Evolutionary conservation across 2,113 vertebrate species (phyloP), one percentile per base, ranked within the genome.

Genomic region (Salvelinus sp.): DNA sequence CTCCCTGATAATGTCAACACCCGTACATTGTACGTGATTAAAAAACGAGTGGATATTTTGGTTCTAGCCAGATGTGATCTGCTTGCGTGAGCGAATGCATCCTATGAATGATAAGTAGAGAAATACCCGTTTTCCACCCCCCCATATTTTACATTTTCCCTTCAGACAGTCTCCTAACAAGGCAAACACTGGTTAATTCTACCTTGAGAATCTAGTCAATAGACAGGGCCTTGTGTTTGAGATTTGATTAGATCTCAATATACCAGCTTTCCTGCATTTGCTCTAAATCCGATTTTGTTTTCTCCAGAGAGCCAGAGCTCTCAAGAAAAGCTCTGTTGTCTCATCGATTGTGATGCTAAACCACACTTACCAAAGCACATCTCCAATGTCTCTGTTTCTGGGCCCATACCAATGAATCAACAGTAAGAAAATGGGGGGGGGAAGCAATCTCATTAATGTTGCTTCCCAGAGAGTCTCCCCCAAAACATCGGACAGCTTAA

Each of bases 261-360:
- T 74, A 27, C 73, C 82, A 33, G 38, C 38, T 44, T 86, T 50
- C 38, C 62, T 30, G 38, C 54, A 22, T 71, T 75, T 64, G 33
- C 80, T 86, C 70, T 48, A 81, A 82, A 88, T 84, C 81, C 13
- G 54, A 83, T 83, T 87, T 80, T 0, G 16, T 77, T 80, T 50
- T 28, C 75, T 20, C 54, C 23, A 4, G 22, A 60, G 22, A 54
- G 66, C 57, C 18, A 71, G 64, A 57, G 50, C 27, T 65, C 23
- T 70, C 76, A 70, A 82, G 67, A 78, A 77, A 48, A 80, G 73
- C 23, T 2, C 71, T 80, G 77, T 48, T 83, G 79, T 84, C 87
- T 84, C 80, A 91, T 91, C 83, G 88, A 89, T 90, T 86, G 76
- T 87, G 81, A 86, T 80, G 87, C 83, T 88, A 89, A 89, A 84